Evolutionary conservation across 2,113 vertebrate genomes (phyloP).

Genomic region (Oxygymnocypris stewartii): DNA sequence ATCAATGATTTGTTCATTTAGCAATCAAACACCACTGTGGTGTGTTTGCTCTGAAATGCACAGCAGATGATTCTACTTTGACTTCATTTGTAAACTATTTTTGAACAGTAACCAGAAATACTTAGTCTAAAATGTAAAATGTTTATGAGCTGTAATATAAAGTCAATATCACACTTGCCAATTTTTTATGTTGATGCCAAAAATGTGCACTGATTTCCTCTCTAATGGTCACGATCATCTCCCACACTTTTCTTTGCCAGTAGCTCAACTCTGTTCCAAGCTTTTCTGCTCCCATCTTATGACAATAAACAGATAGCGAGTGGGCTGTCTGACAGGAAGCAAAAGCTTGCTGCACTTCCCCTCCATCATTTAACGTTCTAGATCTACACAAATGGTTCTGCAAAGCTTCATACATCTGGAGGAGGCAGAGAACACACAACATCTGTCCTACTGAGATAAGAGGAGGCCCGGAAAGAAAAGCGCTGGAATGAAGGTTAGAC

Average conservation of each 20-base stretch:
- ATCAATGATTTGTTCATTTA: not conserved
- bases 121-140: not conserved
- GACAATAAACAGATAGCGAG: slow-evolving; percentile 40
- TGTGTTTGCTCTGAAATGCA: not conserved
- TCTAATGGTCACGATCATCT: not conserved
- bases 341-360: slow-evolving; percentile 30
- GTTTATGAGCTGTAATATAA: not conserved
- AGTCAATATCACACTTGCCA: not conserved
- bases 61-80: not conserved
- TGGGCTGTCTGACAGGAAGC: slow-evolving; percentile 37
- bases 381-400: slow-evolving; percentile 34
- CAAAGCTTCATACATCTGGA: slow-evolving; percentile 49
- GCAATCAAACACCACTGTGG: not conserved
- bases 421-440: slow-evolving; percentile 38
- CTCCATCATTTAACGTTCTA: slow-evolving; percentile 33
- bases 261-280: not conserved
- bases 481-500: not conserved
- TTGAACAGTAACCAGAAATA: not conserved
- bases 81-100: not conserved
- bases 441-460: slow-evolving; percentile 48
- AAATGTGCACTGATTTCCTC: not conserved
- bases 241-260: not conserved
- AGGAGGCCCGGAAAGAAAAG: not conserved
- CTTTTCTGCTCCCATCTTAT: not conserved
- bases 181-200: not conserved